Evolutionary conservation across 35 echinoderm and acorn worm species (phyloP).

Genomic region (Lytechinus pictus): DNA sequence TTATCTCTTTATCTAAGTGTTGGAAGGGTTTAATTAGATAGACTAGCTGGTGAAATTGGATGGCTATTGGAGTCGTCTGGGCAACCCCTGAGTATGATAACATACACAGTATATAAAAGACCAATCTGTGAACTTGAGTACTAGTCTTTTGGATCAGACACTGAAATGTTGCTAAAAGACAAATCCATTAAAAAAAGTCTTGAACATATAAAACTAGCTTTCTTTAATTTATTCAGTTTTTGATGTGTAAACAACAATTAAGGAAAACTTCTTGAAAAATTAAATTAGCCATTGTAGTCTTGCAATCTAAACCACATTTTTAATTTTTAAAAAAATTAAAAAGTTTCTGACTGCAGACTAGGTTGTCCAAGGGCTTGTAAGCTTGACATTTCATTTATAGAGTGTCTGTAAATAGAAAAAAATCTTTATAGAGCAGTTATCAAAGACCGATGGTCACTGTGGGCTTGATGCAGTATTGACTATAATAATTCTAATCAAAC

Average conservation of each 20-base stretch:
- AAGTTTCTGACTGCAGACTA: too few relatives aligned
- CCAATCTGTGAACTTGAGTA: neutral
- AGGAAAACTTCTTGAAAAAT: too few relatives aligned
- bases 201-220: too few relatives aligned
- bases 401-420: neutral
- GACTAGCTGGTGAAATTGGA: neutral
- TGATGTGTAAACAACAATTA: too few relatives aligned
- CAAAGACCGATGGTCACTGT: neutral
- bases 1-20: neutral
- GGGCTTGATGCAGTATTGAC: neutral
- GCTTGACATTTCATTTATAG: conserved; percentile 5
- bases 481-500: neutral
- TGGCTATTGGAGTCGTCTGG: conserved; percentile 16
- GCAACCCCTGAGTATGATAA: neutral
- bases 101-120: neutral
- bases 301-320: too few relatives aligned
- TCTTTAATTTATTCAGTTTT: too few relatives aligned
- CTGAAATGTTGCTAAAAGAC: too few relatives aligned
- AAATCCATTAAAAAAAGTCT: too few relatives aligned
- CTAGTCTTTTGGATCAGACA: too few relatives aligned
- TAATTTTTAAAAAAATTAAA: too few relatives aligned
- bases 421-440: neutral
- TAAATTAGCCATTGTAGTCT: too few relatives aligned
- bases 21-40: neutral
- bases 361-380: neutral